A percentile compares a stretch with the other conserved stretches of the same genome.
phyloP scores from a whole-genome alignment of 2,113 vertebrate genomes.

The Ranitomeya imitator region DNA sequence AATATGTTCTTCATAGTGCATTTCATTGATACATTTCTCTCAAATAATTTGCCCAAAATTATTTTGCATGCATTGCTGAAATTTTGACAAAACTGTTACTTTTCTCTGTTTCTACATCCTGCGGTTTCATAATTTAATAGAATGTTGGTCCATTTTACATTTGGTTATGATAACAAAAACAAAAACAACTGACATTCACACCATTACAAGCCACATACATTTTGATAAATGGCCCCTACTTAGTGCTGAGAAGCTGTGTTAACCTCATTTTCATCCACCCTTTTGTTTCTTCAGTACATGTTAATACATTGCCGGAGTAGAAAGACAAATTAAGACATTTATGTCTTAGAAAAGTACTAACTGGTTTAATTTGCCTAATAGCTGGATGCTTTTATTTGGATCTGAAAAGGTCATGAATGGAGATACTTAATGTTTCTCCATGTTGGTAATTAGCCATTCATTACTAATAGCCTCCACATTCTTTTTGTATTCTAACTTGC shows the following conservation, averaged over 20 bases:
- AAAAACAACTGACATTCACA: background rate
- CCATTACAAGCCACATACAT: background rate
- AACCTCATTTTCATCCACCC: slow-evolving; percentile 43
- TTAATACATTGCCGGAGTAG: slow-evolving; percentile 3
- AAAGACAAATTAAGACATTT: slow-evolving; percentile 32
- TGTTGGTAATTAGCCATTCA: slow-evolving; percentile 48
- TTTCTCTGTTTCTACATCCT: no score
- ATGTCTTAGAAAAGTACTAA: slow-evolving; percentile 39
- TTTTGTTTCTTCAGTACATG: slow-evolving; percentile 33
- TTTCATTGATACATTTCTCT: no score
- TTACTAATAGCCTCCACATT: slow-evolving; percentile 30
- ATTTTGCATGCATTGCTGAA: no score
- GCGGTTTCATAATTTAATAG: background rate
- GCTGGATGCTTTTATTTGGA: slow-evolving; percentile 45
- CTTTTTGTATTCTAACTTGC: slow-evolving; percentile 48
- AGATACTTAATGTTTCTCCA: slow-evolving; percentile 44
- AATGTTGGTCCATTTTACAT: background rate
- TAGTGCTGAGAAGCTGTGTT: background rate
- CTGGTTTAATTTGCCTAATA: slow-evolving; percentile 53
- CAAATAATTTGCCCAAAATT: no score
- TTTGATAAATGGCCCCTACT: background rate
- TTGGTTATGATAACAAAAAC: background rate
- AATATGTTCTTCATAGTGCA: no score
- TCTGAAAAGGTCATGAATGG: slow-evolving; percentile 49
- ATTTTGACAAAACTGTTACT: no score